Percentiles rank a stretch among this genome's conserved stretches.
Evolutionary conservation across 2,797 vertebrate genomes (phyloP).

Genomic region (Malurus splendens): DNA sequence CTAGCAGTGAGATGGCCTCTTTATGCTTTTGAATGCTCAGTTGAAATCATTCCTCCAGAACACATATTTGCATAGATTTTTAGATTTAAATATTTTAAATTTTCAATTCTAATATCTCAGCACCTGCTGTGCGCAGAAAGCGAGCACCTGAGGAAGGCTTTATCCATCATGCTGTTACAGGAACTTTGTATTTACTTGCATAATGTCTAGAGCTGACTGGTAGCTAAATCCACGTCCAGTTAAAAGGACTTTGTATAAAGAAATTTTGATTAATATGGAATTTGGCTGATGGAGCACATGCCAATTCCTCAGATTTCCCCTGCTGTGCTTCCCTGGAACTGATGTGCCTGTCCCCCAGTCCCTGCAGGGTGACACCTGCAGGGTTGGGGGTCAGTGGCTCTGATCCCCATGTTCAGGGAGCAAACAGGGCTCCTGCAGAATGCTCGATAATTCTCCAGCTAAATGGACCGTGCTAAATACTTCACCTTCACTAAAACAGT

Average conservation of each 20-base stretch:
- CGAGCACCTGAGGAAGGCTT: neutral
- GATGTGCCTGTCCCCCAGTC: neutral
- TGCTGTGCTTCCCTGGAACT: neutral
- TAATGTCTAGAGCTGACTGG: neutral
- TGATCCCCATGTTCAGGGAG: neutral
- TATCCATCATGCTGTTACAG: neutral
- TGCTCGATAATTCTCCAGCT: neutral
- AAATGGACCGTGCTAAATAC: neutral
- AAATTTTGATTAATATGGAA: neutral
- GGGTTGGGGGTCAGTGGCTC: neutral
- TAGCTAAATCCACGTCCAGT: neutral
- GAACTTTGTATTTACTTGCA: neutral
- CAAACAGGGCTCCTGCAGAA: neutral
- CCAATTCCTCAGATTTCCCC: neutral
- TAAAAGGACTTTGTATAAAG: neutral
- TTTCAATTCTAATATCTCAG: neutral
- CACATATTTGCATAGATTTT: neutral
- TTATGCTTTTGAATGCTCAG: neutral
- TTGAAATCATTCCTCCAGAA: neutral
- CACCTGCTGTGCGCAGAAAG: neutral
- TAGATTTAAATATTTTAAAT: neutral
- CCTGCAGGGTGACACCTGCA: neutral
- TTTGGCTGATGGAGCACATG: neutral
- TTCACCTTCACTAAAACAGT: rapidly evolving
- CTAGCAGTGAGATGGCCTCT: constrained; percentile 1